Percentiles rank a stretch among this genome's conserved stretches.
phyloP scores from a whole-genome alignment of 2,888 invertebrate genomes.

The Platerodrilus igneus region DNA sequence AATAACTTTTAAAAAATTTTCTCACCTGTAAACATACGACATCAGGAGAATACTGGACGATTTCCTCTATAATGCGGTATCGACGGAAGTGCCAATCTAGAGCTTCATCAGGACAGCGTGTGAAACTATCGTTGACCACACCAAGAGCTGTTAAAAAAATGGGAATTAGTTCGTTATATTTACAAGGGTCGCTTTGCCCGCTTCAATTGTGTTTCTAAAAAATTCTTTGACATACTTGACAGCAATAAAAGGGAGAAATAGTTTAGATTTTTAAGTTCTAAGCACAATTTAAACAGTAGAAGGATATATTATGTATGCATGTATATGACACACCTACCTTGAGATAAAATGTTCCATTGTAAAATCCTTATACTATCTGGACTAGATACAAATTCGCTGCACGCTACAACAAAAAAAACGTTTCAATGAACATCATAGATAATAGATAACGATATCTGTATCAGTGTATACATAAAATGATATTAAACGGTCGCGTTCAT shows the following conservation, averaged over 20 bases:
- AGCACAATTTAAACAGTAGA: too few relatives aligned
- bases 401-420: constrained; percentile 41
- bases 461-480: too few relatives aligned
- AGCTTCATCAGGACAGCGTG: constrained; percentile 64
- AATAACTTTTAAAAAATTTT: constrained; percentile 2
- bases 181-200: too few relatives aligned
- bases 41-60: constrained; percentile 63
- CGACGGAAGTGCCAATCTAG: constrained; percentile 64
- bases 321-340: constrained; percentile 52
- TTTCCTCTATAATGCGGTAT: constrained; percentile 66
- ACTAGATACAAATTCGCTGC: constrained; percentile 49
- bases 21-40: constrained; percentile 66
- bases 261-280: constrained; percentile 6
- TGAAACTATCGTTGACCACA: constrained; percentile 66
- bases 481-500: too few relatives aligned
- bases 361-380: constrained; percentile 55
- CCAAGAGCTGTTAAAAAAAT: constrained; percentile 64
- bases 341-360: constrained; percentile 69
- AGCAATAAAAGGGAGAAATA: constrained; percentile 22
- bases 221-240: neutral
- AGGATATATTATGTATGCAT: constrained; percentile 4
- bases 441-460: neutral
- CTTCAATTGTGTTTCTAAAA: too few relatives aligned
- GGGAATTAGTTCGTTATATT: constrained; percentile 18
- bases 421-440: constrained; percentile 2